Evolutionary conservation across 2,113 vertebrate genomes (phyloP), one percentile per base, ranked within the genome.

Genomic region (Clarias magur): DNA sequence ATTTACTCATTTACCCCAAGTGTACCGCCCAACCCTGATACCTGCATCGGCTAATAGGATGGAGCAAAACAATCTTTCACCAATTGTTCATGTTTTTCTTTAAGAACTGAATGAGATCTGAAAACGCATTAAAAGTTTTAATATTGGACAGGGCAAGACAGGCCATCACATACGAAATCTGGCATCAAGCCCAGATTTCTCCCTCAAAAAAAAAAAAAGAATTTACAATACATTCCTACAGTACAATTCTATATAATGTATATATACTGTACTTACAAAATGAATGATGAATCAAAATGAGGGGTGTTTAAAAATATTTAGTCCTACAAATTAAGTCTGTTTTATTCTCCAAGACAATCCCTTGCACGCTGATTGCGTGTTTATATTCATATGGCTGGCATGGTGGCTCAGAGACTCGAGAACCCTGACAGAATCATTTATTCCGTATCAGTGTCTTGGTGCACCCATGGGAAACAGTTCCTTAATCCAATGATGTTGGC

Each of bases 401-500:
- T 65, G 83, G 73, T 82, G 79, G 67, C 48, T 48, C 82, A 5
- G 73, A 68, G 27, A 70, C 68, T 38, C 12, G 63, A 25, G 34
- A 87, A 84, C 83, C 73, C 73, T 38, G 30, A 84, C 78, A 76
- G 67, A 89, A 57, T 73, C 70, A 42, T 56, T 80, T 85, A 42
- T 82, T 67, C 59, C 16, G 59, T 82, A 79, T 34, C 85, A 80
- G 85, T 80, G 75, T 70, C 62, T 80, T 86, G 85, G 85, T 54
- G 65, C 67, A 79, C 86, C 57, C 86, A 62, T 85, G 83, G 34
- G 88, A 85, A 84, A 82, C 76, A 87, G 79, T 84, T 53, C 78
- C 84, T 87, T 85, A 80, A 87, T 87, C 84, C 67, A 87, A 75
- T 85, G 82, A 85, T 79, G 86, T 82, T 87, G 79, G 82, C 86